A percentile compares a stretch with the other conserved stretches of the same genome.
phyloP scores from a whole-genome alignment of 2,113 vertebrate genomes.

The Chloebia gouldiae region DNA sequence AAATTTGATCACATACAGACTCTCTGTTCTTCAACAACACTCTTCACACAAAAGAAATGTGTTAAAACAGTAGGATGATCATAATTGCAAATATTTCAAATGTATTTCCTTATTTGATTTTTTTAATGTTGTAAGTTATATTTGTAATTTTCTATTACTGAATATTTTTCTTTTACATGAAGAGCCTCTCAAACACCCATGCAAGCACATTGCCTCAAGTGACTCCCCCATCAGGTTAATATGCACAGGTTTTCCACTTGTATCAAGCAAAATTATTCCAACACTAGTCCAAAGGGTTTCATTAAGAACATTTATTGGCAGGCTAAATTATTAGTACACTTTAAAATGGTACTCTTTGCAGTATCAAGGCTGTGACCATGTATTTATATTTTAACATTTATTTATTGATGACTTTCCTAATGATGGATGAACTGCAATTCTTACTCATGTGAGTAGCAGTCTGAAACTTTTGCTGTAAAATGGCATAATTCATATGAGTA shows the following conservation, averaged over 20 bases:
- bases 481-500: constrained; percentile 32
- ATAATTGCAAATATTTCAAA: background rate
- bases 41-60: background rate
- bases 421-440: constrained; percentile 20
- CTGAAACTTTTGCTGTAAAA: constrained; percentile 8
- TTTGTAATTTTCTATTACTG: background rate
- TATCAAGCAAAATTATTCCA: constrained; percentile 13
- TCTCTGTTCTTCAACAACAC: background rate
- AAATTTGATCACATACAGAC: background rate
- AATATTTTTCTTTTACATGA: background rate
- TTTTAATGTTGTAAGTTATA: background rate
- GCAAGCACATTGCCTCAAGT: background rate
- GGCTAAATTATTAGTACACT: background rate
- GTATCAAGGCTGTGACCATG: background rate
- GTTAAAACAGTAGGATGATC: background rate
- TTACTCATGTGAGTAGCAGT: constrained; percentile 22
- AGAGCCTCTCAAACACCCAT: background rate
- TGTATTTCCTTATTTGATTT: background rate
- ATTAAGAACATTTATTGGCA: constrained; percentile 46
- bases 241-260: constrained; percentile 40
- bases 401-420: constrained; percentile 32
- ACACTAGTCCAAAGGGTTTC: constrained; percentile 19
- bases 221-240: background rate
- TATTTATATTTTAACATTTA: constrained; percentile 27
- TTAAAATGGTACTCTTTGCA: background rate